Percentiles rank a stretch among this genome's conserved stretches.
These are phyloP conservation scores for Microplitis demolitor DNA, from an alignment of 1,140 invertebrate genomes.

Conservation along the genomic window DNA sequence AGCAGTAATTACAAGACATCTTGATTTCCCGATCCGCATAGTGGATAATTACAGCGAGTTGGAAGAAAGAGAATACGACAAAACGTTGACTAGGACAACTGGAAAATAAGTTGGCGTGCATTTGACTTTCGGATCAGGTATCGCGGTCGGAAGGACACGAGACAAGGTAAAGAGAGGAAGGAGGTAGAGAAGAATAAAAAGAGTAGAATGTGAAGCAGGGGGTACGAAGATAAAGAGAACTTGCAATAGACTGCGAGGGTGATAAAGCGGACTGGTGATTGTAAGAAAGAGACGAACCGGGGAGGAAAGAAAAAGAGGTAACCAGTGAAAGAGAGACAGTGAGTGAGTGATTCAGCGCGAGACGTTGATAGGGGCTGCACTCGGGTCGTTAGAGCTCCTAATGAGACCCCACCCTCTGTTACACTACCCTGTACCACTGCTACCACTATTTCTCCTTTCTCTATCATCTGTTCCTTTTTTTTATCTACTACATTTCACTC, in stretches of 20 bases:
- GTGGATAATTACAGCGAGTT: neutral
- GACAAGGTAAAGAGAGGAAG: conserved; percentile 4
- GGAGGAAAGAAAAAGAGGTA: conserved; percentile 14
- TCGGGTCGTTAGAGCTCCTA: conserved; percentile 56
- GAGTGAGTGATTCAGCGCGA: conserved; percentile 30
- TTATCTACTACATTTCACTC: neutral
- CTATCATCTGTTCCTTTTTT: neutral
- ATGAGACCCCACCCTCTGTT: conserved; percentile 39
- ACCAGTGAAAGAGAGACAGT: conserved; percentile 12
- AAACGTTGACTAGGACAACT: conserved; percentile 5
- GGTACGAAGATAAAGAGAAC: conserved; percentile 1
- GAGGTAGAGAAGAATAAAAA: neutral
- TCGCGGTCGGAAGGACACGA: conserved; percentile 21
- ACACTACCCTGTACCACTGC: neutral
- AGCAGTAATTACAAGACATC: neutral
- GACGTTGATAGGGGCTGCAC: conserved; percentile 40
- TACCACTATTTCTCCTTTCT: conserved; percentile 5
- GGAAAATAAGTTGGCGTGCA: conserved; percentile 15
- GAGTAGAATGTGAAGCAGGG: too few relatives aligned
- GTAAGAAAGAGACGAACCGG: conserved; percentile 10
- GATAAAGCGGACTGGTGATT: neutral
- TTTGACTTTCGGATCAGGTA: conserved; percentile 26
- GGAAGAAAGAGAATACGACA: neutral
- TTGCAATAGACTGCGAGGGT: conserved; percentile 4
- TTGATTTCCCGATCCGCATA: neutral